Evolutionary conservation across 1,140 invertebrate species (phyloP).

Genomic region (Lerema accius): DNA sequence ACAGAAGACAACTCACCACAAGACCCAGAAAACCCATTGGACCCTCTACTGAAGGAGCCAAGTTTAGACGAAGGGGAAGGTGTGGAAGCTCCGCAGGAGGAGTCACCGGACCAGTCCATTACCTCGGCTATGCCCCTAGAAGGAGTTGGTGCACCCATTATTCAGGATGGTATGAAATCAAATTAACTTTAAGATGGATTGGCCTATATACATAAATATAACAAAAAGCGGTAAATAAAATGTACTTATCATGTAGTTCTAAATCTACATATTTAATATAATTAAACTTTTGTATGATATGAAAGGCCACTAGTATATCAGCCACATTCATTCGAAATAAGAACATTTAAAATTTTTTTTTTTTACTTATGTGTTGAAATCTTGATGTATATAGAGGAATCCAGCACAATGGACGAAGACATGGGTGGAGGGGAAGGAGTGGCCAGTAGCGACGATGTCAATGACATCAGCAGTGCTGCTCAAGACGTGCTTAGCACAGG

Average conservation of each 20-base stretch:
- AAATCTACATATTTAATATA: too few relatives aligned
- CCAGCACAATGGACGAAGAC: constrained; percentile 79
- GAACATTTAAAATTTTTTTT: too few relatives aligned
- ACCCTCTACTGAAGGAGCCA: constrained; percentile 67
- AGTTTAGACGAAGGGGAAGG: constrained; percentile 59
- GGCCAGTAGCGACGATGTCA: constrained; percentile 76
- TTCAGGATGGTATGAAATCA: constrained; percentile 64
- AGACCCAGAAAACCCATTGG: constrained; percentile 64
- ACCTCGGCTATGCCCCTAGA: constrained; percentile 77
- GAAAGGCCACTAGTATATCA: too few relatives aligned
- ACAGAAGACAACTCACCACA: constrained; percentile 75
- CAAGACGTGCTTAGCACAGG: constrained; percentile 68
- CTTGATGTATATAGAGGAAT: constrained; percentile 59
- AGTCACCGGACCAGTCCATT: constrained; percentile 79
- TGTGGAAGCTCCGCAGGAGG: constrained; percentile 61
- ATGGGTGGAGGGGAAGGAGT: constrained; percentile 76
- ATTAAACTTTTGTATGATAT: too few relatives aligned
- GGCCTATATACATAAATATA: too few relatives aligned
- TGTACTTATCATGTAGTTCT: too few relatives aligned
- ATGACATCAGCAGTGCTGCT: constrained; percentile 77
- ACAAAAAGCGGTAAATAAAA: too few relatives aligned
- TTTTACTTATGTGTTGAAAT: constrained; percentile 3
- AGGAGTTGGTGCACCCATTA: constrained; percentile 63
- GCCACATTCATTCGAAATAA: too few relatives aligned
- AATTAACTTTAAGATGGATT: constrained; percentile 9